Evolutionary conservation across 2,113 vertebrate species (phyloP).

Genomic region (Nanorana parkeri): DNA sequence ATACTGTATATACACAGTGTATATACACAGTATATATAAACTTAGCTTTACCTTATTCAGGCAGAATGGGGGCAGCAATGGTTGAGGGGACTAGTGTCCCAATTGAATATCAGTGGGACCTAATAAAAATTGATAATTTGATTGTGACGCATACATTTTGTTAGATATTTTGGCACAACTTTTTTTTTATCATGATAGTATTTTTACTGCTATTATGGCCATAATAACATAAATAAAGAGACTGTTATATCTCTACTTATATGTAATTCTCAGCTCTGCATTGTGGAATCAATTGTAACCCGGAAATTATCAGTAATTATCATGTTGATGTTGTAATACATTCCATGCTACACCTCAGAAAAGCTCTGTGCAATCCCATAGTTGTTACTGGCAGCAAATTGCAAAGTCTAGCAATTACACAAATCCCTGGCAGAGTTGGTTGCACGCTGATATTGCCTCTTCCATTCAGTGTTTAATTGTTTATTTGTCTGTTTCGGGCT

Average conservation of each 20-base stretch:
- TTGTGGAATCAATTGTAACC: background rate
- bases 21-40: no score
- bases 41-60: no score
- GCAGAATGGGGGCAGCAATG: no score
- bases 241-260: background rate
- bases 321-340: slow-evolving; percentile 7
- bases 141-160: no score
- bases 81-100: no score
- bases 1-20: no score
- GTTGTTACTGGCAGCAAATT: slow-evolving; percentile 47
- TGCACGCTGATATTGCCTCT: slow-evolving; percentile 42
- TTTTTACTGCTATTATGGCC: background rate
- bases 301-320: slow-evolving; percentile 38
- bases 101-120: no score
- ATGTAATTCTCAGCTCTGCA: background rate
- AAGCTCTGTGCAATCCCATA: slow-evolving; percentile 46
- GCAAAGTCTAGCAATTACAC: slow-evolving; percentile 56
- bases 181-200: no score
- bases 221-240: background rate
- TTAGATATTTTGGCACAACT: no score
- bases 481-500: slow-evolving; percentile 61
- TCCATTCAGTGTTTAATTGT: slow-evolving; percentile 57
- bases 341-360: slow-evolving; percentile 20
- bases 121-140: no score
- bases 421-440: slow-evolving; percentile 39